A percentile compares a stretch with the other conserved stretches of the same genome.
Evolutionary conservation across 2,113 vertebrate genomes (phyloP).

Genomic region (Ivindomyrus marchei): DNA sequence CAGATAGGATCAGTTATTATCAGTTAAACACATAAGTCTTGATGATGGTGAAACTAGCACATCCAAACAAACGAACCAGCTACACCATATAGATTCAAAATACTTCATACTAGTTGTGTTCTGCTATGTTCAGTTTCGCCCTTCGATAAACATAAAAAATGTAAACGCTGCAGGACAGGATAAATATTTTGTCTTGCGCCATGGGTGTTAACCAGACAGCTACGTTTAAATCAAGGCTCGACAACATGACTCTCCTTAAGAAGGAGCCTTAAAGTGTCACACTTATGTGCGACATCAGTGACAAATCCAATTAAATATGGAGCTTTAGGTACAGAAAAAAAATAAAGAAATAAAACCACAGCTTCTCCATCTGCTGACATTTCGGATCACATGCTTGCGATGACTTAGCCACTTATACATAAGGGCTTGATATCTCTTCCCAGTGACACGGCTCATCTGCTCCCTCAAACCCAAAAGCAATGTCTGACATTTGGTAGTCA

Average conservation of each 20-base stretch:
- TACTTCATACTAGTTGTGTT: background rate
- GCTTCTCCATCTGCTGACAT: conserved; percentile 23
- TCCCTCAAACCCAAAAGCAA: conserved; percentile 12
- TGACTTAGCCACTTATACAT: conserved; percentile 29
- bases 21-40: background rate
- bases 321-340: background rate
- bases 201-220: background rate
- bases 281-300: background rate
- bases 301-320: conserved; percentile 13
- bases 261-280: background rate
- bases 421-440: conserved; percentile 31
- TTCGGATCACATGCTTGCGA: conserved; percentile 34
- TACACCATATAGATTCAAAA: background rate
- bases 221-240: background rate
- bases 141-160: background rate
- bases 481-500: conserved; percentile 22
- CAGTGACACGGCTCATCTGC: conserved; percentile 28
- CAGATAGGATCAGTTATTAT: background rate
- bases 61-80: background rate
- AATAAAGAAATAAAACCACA: background rate
- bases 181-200: background rate
- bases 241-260: background rate
- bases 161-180: background rate
- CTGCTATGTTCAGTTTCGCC: background rate
- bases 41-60: background rate